Percentiles rank a stretch among this genome's conserved stretches.
These are phyloP conservation scores for Caenorhabditis wallacei DNA, from an alignment of 2,888 invertebrate species.

Conservation along the genomic window DNA sequence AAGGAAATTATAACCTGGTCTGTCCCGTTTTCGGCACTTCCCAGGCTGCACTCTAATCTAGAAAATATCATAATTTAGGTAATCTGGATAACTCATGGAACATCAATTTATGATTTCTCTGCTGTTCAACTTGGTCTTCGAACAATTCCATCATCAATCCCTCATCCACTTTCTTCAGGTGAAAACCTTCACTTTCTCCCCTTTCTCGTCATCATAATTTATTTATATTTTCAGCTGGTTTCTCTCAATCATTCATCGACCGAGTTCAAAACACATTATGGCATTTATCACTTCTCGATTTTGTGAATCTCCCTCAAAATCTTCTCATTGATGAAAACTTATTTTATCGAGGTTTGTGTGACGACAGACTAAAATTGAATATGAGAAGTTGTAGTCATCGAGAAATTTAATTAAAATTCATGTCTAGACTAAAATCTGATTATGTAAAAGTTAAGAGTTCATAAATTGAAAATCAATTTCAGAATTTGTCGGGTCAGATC, in stretches of 20 bases:
- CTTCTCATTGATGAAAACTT: conserved; percentile 79
- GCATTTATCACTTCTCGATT: conserved; percentile 80
- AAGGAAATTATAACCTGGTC: no score
- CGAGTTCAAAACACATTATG: conserved; percentile 78
- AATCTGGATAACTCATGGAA: conserved; percentile 82
- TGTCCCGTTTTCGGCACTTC: no score
- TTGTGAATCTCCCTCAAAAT: conserved; percentile 81
- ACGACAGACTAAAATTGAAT: neutral
- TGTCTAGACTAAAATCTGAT: conserved; percentile 8
- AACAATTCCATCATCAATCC: conserved; percentile 81
- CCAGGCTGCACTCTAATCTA: no score
- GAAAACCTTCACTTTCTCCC: no score
- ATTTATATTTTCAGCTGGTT: conserved; percentile 63
- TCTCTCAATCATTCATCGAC: conserved; percentile 74
- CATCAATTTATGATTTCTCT: conserved; percentile 79
- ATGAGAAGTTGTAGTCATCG: neutral
- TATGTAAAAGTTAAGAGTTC: conserved; percentile 2
- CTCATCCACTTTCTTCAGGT: conserved; percentile 81
- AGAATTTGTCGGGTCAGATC: conserved; percentile 60
- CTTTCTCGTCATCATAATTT: no score
- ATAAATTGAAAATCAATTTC: conserved; percentile 1
- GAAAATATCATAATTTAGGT: conserved; percentile 71
- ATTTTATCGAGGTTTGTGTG: conserved; percentile 72
- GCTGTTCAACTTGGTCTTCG: conserved; percentile 79
- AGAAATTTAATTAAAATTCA: neutral